Base-by-base conservation (phyloP, 2,113 vertebrate species). In the Notiomystis cincta region DNA sequence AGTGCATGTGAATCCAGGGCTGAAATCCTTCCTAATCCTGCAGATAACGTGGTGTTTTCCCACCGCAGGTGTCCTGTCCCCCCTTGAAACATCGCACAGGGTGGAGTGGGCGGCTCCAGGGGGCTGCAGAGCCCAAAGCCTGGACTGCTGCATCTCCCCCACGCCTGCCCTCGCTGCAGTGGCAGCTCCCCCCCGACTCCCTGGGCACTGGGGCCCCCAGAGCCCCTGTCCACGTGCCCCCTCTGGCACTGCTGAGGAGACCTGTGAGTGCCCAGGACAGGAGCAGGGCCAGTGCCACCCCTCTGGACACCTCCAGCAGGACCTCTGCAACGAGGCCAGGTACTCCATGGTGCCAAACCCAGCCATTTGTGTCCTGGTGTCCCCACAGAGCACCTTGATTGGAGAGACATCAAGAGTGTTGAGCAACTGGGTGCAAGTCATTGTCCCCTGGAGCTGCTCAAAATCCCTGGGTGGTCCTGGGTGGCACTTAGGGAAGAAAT, bases 31-130 rank as follows among this genome's bases (percentile, higher is more conserved):
- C 67, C 58, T 54, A 56, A 40, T n/a, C 50, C 15, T 47, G 23
- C 30, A n/a, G 70, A 23, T 56, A 56, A 56, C 58, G 1, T 4
- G 40, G 30, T 47, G 42, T 47, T 65, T 40, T 75, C 50, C n/a
- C 50, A 27, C 48, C 2, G 0, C 2, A 84, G 82, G 4, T 65
- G n/a, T 40, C 40, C 58, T 56, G 50, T 23, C 19, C 58, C 5
- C 14, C 22, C 23, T 13, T 38, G 50, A 65, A 47, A 19, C 23
- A 2, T 4, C 5, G 1, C 19, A 1, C 2, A 2, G 70, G 60
- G 12, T 97, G 97, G 96, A 58, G 93, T 0, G 33, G 89, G 69
- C 95, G 82, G 33, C 70, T 93, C 37, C 97, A 97, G 79, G 9
- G 69, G 30, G 57, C 62, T 23, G 35, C 89, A 17, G 93, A 97